These are phyloP conservation scores for Nesospiza acunhae DNA, from an alignment of 2,113 vertebrate species.

Conservation along the genomic window DNA sequence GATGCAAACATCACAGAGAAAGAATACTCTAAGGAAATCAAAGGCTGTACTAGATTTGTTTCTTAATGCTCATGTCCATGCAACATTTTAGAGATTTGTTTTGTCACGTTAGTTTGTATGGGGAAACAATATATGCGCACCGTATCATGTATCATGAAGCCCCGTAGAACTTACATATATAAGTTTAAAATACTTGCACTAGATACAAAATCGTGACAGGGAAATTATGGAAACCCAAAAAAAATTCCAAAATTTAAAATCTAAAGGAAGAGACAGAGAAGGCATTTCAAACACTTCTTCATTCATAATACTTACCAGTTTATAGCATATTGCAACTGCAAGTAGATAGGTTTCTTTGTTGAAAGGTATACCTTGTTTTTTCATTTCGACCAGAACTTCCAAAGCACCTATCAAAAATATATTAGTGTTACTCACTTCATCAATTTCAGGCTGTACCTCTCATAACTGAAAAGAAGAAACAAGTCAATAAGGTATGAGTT, in stretches of 20 bases:
- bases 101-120: neutral
- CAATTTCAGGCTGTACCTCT: neutral
- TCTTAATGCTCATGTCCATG: neutral
- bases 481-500: neutral
- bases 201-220: neutral
- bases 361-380: conserved; percentile 80
- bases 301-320: conserved; percentile 77
- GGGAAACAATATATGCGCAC: neutral
- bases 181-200: neutral
- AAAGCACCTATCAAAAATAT: conserved; percentile 79
- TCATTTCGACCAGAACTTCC: conserved; percentile 86
- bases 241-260: neutral
- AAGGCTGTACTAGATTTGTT: neutral
- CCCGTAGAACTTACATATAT: neutral
- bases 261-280: neutral
- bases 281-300: neutral
- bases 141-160: neutral
- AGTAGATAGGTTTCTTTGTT: conserved; percentile 84
- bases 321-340: conserved; percentile 87
- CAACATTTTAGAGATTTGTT: neutral
- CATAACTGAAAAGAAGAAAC: neutral
- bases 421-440: neutral
- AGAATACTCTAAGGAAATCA: neutral
- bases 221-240: neutral
- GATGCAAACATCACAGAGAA: neutral